A percentile compares a stretch with the other conserved stretches of the same genome.
Evolutionary conservation across 1,140 invertebrate genomes (phyloP).

Genomic region (Diachasma alloeum): DNA sequence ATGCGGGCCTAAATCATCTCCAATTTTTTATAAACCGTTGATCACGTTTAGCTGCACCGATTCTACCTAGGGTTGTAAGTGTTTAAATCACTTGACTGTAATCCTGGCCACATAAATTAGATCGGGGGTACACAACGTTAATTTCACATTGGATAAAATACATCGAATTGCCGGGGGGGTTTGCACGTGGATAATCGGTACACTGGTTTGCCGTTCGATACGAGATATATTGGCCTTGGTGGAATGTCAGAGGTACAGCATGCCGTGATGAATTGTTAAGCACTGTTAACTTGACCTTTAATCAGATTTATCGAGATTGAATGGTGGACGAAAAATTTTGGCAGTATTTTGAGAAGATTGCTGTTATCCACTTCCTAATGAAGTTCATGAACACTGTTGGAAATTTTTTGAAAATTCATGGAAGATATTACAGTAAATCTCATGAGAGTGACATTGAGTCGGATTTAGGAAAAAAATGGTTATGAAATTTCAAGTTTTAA

Average conservation of each 20-base stretch:
- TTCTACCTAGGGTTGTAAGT: neutral
- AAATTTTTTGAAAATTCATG: no score
- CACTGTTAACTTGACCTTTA: neutral
- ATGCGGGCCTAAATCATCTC: neutral
- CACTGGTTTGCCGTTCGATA: neutral
- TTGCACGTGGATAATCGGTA: neutral
- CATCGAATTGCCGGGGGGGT: neutral
- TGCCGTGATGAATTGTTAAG: neutral
- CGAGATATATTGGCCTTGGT: neutral
- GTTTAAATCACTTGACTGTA: neutral
- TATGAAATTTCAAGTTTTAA: no score
- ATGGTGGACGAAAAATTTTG: neutral
- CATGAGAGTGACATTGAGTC: no score
- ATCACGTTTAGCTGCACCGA: neutral
- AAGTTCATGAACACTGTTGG: no score
- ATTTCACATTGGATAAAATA: conserved; percentile 1
- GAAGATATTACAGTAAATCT: no score
- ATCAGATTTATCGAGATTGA: neutral
- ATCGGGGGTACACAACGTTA: neutral
- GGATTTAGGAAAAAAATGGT: no score
- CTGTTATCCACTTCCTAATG: no score
- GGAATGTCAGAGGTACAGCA: neutral
- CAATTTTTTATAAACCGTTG: neutral
- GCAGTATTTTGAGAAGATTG: no score
- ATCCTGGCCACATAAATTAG: neutral